Conservation (phyloP, 2,888 invertebrate genomes). For the Autographa gamma region DNA sequence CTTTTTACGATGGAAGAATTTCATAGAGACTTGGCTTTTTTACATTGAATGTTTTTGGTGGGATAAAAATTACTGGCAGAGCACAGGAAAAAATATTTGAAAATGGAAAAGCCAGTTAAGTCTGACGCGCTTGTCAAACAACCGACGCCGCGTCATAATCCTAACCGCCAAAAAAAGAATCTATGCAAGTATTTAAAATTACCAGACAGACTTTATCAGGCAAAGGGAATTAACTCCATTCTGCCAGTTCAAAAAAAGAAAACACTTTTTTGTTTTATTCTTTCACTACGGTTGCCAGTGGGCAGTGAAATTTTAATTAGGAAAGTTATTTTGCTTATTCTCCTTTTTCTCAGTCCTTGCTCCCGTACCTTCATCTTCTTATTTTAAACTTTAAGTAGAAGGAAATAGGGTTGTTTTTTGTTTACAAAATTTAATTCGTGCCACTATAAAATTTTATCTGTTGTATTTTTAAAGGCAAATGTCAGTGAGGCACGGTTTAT, state of each 20-base stretch:
- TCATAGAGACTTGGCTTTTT: no score
- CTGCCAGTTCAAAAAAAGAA: slow-evolving; percentile 60
- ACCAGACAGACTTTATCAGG: slow-evolving; percentile 58
- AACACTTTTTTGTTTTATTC: slow-evolving; percentile 64
- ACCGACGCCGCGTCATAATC: slow-evolving; percentile 3
- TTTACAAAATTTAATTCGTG: neutral
- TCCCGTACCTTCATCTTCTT: slow-evolving; percentile 12
- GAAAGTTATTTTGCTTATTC: slow-evolving; percentile 74
- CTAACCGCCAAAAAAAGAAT: slow-evolving; percentile 28
- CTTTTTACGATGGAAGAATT: no score
- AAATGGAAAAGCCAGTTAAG: neutral
- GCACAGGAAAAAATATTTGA: neutral
- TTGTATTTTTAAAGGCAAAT: slow-evolving; percentile 64
- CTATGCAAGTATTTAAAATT: slow-evolving; percentile 53
- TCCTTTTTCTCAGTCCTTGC: slow-evolving; percentile 59
- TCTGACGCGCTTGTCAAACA: neutral
- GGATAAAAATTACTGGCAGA: neutral
- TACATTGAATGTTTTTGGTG: no score
- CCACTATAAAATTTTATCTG: slow-evolving; percentile 57
- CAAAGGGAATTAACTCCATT: slow-evolving; percentile 69
- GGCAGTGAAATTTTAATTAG: slow-evolving; percentile 80
- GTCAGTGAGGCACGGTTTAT: slow-evolving; percentile 59
- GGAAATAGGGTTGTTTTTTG: slow-evolving; percentile 27
- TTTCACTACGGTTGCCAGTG: slow-evolving; percentile 68
- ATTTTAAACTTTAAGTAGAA: slow-evolving; percentile 36